Evolutionary conservation across 2,888 invertebrate species (phyloP).

Genomic region (Orthosia incerta): DNA sequence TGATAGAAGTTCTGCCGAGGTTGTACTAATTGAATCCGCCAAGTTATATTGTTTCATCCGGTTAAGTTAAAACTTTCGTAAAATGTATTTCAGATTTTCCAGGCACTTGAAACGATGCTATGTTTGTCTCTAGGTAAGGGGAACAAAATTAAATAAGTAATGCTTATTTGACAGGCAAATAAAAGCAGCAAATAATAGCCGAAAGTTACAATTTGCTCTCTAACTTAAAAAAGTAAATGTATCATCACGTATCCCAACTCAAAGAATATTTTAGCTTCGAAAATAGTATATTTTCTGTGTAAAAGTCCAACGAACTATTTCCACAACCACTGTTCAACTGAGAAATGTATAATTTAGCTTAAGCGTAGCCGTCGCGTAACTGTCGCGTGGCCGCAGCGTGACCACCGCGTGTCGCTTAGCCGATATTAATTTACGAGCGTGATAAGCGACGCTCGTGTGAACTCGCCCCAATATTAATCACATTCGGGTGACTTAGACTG

Average conservation of each 20-base stretch:
- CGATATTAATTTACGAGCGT: slow-evolving; percentile 64
- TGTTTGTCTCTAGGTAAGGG: too few species aligned
- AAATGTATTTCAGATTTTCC: background rate
- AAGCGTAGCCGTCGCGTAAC: slow-evolving; percentile 19
- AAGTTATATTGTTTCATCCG: background rate
- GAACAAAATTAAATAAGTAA: too few species aligned
- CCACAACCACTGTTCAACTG: slow-evolving; percentile 13
- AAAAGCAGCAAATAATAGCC: too few species aligned
- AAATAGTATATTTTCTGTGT: background rate
- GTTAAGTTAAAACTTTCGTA: background rate
- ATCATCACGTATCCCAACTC: background rate
- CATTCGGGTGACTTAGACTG: slow-evolving; percentile 49
- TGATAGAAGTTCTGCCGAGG: background rate
- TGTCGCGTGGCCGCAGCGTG: slow-evolving; percentile 20
- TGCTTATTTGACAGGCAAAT: too few species aligned
- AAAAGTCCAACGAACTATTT: background rate
- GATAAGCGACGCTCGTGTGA: slow-evolving; percentile 56
- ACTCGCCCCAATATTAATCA: slow-evolving; percentile 56
- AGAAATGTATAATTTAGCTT: slow-evolving; percentile 43
- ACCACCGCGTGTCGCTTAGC: slow-evolving; percentile 30
- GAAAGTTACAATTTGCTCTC: too few species aligned
- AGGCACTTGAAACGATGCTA: background rate
- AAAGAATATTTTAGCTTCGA: background rate
- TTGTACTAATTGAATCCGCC: background rate
- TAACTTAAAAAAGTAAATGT: background rate